Base-by-base conservation (phyloP, 1,140 invertebrate genomes). In the Listronotus oregonensis region DNA sequence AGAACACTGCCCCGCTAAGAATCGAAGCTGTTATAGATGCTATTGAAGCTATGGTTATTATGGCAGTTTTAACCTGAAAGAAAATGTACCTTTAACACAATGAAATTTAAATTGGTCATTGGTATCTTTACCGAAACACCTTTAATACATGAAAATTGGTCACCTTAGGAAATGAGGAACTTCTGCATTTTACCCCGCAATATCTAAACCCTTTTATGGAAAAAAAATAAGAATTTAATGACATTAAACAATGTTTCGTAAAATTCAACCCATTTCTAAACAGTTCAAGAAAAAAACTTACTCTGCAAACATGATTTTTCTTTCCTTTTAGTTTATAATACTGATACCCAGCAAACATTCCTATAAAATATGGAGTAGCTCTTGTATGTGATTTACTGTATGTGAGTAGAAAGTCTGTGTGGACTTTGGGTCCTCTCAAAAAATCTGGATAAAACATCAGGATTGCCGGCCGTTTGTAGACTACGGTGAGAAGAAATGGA, bases 381-480 rank as follows among this genome's bases (percentile, higher is more conserved):
- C 85, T 77, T 0, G 81, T 81, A 71, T 86, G 84, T 12, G 82
- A 82, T 66, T 83, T 84, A 8, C 81, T 82, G 58, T 86, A 85
- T 0, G 79, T 79, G 1, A 82, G 27, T 17, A 80, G 73, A 66
- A 84, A 85, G 64, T 83, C 80, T 8, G 67, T 52, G 50, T 79
- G 77, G 0, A 27, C 69, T 54, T 83, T 81, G 0, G 82, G 82
- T 31, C 80, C 73, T 2, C 70, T 72, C n/a, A 84, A 61, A 58
- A 84, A 85, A 15, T 82, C 80, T 47, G 81, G 79, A 50, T 82
- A 83, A 63, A 85, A 84, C 18, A 82, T 72, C 40, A 84, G 76
- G 50, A 82, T 73, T 0, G 81, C 79, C 11, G 81, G 78, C n/a
- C 83, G 68, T 9, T 76, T 63, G 57, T 83, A 77, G 0, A 78